Evolutionary conservation across 2,113 vertebrate species (phyloP), one percentile per base, ranked within the genome.

Genomic region (Trogon melanurus): DNA sequence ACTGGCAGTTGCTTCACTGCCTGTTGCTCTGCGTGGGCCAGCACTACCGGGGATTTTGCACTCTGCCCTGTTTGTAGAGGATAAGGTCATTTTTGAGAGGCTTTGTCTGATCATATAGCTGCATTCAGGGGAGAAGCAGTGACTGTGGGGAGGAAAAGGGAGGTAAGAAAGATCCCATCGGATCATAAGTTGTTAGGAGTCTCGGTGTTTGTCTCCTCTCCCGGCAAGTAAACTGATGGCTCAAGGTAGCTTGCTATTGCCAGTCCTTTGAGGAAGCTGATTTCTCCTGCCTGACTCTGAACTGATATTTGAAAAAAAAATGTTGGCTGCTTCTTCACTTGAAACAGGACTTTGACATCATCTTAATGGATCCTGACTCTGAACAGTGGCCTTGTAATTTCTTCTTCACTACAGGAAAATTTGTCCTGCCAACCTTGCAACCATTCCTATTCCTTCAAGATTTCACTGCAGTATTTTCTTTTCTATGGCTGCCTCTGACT

Each of bases 161-260:
- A 54, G 11, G 6, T 38, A 13, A 70, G 38, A 14, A 88, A 85
- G 51, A 64, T 23, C 10, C 26, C 10, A 9, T 14, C 17, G 4
- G 23, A 44, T 30, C 0, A 1, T 51, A 54, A 73, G 6, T 26
- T 1, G 0, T 56, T 80, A 69, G 5, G 20, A 85, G 13, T 53
- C 17, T 82, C 34, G 36, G 22, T 36, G 48, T 62, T 69, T 75
- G 14, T 66, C 8, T 89, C 5, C 18, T 25, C 30, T 85, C 26
- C n/a, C 51, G 53, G 5, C 15, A 65, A 84, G 13, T 17, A 82
- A 93, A 65, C 22, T 45, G 54, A 48, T 5, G 10, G 11, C 13
- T 70, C 48, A 72, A 89, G 15, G 16, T 54, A 80, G 8, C 2
- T 45, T 44, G 53, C 3, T 67, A 16, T 53, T 76, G 15, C 2